Evolutionary conservation across 2,888 invertebrate species (phyloP).

Genomic region (Cristatella mucedo): DNA sequence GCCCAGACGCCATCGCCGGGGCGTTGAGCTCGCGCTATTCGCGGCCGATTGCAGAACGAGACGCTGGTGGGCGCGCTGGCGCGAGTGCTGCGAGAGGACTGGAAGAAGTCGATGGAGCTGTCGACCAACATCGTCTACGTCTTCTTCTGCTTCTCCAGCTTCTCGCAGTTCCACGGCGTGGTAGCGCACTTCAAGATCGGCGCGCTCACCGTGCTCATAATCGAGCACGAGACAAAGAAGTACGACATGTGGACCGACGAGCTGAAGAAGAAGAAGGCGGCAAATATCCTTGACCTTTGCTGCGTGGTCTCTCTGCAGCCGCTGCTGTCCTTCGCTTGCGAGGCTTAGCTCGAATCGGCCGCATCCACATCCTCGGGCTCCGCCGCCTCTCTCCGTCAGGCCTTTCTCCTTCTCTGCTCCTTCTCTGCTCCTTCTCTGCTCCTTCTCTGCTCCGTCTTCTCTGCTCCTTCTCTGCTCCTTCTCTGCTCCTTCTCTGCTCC

Average conservation of each 20-base stretch:
- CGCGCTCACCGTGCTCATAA: conserved; percentile 84
- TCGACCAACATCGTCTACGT: conserved; percentile 90
- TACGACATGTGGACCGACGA: conserved; percentile 70
- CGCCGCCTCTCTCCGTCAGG: no score
- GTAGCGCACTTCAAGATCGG: conserved; percentile 83
- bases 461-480: no score
- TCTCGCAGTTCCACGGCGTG: conserved; percentile 80
- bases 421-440: no score
- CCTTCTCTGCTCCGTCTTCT: no score
- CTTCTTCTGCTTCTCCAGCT: conserved; percentile 91
- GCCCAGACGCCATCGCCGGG: no score
- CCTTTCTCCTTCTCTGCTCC: no score
- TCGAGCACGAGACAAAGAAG: conserved; percentile 80
- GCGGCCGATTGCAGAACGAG: conserved; percentile 39
- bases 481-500: no score
- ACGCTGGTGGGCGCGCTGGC: conserved; percentile 84
- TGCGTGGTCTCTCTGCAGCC: no score
- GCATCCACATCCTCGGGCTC: no score
- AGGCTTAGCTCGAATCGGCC: no score
- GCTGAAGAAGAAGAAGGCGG: conserved; percentile 31
- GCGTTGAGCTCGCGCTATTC: no score
- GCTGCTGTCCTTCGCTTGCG: no score
- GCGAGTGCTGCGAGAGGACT: conserved; percentile 86
- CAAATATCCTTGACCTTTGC: conserved; percentile 33
- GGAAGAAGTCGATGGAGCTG: conserved; percentile 85